Base-by-base conservation (phyloP, 2,888 invertebrate species). In the Spialia ferax region DNA sequence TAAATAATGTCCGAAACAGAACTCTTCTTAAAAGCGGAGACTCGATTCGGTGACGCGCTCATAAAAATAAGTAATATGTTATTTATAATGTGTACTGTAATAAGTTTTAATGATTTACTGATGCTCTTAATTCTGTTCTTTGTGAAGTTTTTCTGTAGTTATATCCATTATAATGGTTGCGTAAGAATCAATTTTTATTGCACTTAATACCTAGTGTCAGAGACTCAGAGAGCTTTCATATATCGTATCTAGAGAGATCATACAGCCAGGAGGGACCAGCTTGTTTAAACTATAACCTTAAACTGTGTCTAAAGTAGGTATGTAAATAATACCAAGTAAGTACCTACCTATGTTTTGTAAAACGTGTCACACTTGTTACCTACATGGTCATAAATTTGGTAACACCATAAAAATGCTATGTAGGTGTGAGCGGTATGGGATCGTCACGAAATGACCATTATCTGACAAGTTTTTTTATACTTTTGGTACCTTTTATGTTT, bases 1-100 rank as follows among this genome's bases (percentile, higher is more conserved):
- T 88, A 88, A 89, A 87, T 89, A 86, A 79, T 79, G 77, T 72
- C 70, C 70, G 73, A 70, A 74, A 73, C 71, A 70, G 71, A 71
- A 70, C 63, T 67, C 29, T 6, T 23, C 50, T 57, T 52, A 50
- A 50, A 66, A 38, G 18, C 55, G 20, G 59, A 15, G 52, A 73
- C 69, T 71, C 71, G 72, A 74, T 74, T 71, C 72, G 71, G 70
- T 69, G 66, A 65, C 42, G 61, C 63, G 52, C 57, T 68, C 68
- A 68, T 68, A 56, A 59, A 62, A 54, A 56, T 60, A 55, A 56
- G 15, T 20, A 45, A 38, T 54, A 32, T n/a, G 38, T 59, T 63
- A 45, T 67, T 59, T 63, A 45, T 67, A 61, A 63, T 56, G 45
- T 35, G 13, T 13, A 48, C 10, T 2, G 18, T 20, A 48, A 20